Evolutionary conservation across 2,888 invertebrate species (phyloP).

Genomic region (Empis stercorea): DNA sequence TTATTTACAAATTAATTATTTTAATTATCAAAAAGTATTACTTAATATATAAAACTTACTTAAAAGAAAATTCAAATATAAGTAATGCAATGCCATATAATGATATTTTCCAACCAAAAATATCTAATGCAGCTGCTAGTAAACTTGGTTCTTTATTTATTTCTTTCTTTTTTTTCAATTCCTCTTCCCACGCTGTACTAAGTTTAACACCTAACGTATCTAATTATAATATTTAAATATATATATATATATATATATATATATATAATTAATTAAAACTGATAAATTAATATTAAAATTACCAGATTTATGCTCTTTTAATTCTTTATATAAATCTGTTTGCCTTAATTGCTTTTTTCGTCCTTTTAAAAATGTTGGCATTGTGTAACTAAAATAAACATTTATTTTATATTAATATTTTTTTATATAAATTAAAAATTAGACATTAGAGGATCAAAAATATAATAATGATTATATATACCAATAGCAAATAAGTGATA

Average conservation of each 20-base stretch:
- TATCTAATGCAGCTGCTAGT: constrained; percentile 36
- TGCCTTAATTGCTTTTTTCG: constrained; percentile 56
- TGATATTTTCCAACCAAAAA: constrained; percentile 46
- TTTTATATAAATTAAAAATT: too few relatives aligned
- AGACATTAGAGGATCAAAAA: too few relatives aligned
- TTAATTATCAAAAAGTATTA: too few relatives aligned
- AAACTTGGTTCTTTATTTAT: constrained; percentile 36
- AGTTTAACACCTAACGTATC: constrained; percentile 44
- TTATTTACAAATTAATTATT: too few relatives aligned
- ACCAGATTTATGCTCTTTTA: constrained; percentile 53
- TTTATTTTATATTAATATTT: constrained; percentile 1
- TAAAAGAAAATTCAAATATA: constrained; percentile 47
- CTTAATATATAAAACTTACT: constrained; percentile 19
- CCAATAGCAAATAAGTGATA: constrained; percentile 52
- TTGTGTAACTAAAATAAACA: constrained; percentile 60
- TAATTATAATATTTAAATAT: constrained; percentile 14
- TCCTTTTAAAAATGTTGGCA: constrained; percentile 63
- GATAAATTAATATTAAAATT: constrained; percentile 11
- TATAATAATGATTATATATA: constrained; percentile 14
- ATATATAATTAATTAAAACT: neutral
- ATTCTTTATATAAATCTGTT: constrained; percentile 59
- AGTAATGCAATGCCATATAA: constrained; percentile 45
- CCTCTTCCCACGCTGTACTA: constrained; percentile 44
- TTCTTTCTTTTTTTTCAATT: constrained; percentile 34
- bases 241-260: too few relatives aligned